Conservation (phyloP, 2,888 invertebrate species). For the Hirudinaria manillensis region DNA sequence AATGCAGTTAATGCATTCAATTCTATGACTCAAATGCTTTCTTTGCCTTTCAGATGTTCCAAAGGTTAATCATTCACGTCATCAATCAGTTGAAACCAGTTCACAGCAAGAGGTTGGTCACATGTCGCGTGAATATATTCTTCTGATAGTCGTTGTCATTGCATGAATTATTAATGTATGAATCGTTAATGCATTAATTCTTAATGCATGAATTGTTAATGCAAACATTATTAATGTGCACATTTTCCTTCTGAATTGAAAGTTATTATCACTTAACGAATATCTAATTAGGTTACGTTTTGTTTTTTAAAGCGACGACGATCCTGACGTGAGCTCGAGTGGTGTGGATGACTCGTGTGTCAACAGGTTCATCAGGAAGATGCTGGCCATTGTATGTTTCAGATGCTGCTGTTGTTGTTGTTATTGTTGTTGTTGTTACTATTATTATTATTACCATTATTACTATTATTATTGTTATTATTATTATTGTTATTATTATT, state of each 20-base stretch:
- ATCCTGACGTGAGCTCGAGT: neutral
- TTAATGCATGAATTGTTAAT: no score
- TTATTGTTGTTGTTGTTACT: neutral
- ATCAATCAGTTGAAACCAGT: conserved; percentile 73
- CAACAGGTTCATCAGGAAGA: conserved; percentile 81
- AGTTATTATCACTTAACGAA: no score
- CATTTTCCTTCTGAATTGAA: no score
- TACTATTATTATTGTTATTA: neutral
- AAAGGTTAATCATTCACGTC: conserved; percentile 86
- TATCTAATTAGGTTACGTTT: neutral
- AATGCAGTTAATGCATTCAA: neutral
- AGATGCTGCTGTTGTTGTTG: neutral
- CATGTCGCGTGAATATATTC: neutral
- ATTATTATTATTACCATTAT: neutral
- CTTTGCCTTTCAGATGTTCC: conserved; percentile 66
- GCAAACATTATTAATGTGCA: no score
- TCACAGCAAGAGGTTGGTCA: conserved; percentile 59
- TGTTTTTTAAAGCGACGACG: neutral
- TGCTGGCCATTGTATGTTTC: conserved; percentile 71
- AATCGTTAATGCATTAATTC: no score
- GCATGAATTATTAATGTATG: no score
- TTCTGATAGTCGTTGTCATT: neutral
- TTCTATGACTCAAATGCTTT: neutral
- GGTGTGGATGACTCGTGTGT: conserved; percentile 63
- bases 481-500: neutral